Evolutionary conservation across 53 echinoderm and acorn worm species (phyloP).

Genomic region (Temnopleurus reevesii): DNA sequence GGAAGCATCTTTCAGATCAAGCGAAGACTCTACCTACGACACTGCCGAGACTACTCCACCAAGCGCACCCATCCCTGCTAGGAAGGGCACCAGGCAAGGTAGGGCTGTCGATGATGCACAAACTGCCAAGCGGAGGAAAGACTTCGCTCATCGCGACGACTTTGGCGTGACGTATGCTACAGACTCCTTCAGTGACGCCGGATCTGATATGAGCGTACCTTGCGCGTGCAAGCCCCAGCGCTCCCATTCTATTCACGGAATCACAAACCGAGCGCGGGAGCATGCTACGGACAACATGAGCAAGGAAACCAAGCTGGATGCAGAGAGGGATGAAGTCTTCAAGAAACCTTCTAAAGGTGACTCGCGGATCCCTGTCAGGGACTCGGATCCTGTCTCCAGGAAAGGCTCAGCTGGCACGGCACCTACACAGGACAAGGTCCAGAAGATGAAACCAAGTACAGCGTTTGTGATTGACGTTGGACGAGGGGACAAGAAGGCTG

Average conservation of each 20-base stretch:
- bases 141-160: slow-evolving; percentile 73
- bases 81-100: not conserved
- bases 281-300: slow-evolving; percentile 33
- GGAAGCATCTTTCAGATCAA: slow-evolving; percentile 51
- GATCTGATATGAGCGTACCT: slow-evolving; percentile 75
- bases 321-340: slow-evolving; percentile 51
- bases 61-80: not conserved
- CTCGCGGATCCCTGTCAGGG: slow-evolving; percentile 65
- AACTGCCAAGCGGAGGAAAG: slow-evolving; percentile 38
- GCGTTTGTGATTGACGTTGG: slow-evolving; percentile 75
- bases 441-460: slow-evolving; percentile 67
- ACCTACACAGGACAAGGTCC: not conserved
- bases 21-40: slow-evolving; percentile 5
- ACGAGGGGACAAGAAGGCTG: slow-evolving; percentile 40
- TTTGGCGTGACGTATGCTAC: slow-evolving; percentile 80
- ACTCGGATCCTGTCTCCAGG: not conserved
- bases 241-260: slow-evolving; percentile 80
- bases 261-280: slow-evolving; percentile 46
- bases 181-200: slow-evolving; percentile 70
- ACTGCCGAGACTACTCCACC: slow-evolving; percentile 47
- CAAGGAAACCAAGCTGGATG: slow-evolving; percentile 40
- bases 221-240: slow-evolving; percentile 80
- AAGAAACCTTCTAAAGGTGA: slow-evolving; percentile 57
- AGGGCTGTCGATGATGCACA: not conserved
- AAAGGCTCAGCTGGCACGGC: not conserved